Base-by-base conservation (phyloP, 2,797 vertebrate genomes). In the Phrynocephalus guinanensis region DNA sequence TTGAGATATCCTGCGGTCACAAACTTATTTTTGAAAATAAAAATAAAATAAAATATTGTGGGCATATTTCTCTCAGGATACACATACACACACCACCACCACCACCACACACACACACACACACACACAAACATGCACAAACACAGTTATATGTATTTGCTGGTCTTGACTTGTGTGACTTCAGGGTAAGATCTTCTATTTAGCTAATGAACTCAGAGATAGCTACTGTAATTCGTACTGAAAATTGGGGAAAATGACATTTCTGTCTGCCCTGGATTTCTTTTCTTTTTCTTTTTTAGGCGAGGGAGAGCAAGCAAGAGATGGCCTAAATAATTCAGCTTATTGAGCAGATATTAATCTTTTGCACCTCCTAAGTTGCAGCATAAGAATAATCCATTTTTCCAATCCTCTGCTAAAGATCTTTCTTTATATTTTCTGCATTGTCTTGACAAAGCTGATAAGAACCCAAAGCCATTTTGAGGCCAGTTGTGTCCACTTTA, bases 121-220 rank as follows among this genome's bases (percentile, higher is more conserved):
- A 52, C 8, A 56, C 52, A 56, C 52, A 56, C 9, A 56, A 1
- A 56, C 52, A 56, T 13, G 11, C 52, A 56, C 52, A 56, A 8
- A 56, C 52, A 56, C 52, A 13, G 9, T 13, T 56, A 92, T 72
- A 79, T 84, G 91, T 52, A 44, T 88, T 88, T 89, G 81, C 86
- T 83, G 80, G 77, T 82, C 4, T 68, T 88, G 84, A 91, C 82
- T 72, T 94, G 79, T 94, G 93, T 91, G 83, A 94, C 92, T 94
- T 92, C 73, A 90, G 94, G 87, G 92, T 89, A 94, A 92, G 90
- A 94, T 90, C 86, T 88, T 91, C 85, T 76, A 90, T 93, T 93
- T 93, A 93, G 92, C 89, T 91, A 92, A 85, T 71, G 92, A 91
- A 93, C 93, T 95, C 91, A 88, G 73, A 77, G 92, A 44, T 15